These are phyloP conservation scores for Proterorhinus semilunaris DNA, from an alignment of 2,113 vertebrate genomes.

Conservation along the genomic window DNA sequence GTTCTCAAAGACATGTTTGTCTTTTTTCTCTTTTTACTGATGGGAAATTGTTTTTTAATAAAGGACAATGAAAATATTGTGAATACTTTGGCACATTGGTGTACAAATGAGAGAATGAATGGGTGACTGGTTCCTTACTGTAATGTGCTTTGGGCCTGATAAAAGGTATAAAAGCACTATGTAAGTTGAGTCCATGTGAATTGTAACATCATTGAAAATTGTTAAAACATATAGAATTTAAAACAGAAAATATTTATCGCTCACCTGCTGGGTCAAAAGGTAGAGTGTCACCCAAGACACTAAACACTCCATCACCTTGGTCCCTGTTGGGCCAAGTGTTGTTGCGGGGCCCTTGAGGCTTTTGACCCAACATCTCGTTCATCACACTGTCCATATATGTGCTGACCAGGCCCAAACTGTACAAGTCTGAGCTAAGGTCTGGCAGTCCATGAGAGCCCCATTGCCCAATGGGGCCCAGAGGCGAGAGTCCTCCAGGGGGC, in stretches of 20 bases:
- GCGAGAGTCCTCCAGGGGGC: slow-evolving; percentile 83
- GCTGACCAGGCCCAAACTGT: slow-evolving; percentile 96
- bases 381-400: slow-evolving; percentile 97
- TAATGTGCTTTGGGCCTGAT: no score
- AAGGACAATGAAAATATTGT: no score
- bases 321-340: slow-evolving; percentile 99
- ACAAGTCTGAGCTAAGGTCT: slow-evolving; percentile 94
- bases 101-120: no score
- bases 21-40: no score
- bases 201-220: no score
- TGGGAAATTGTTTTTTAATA: no score
- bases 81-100: no score
- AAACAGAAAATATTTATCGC: slow-evolving; percentile 10
- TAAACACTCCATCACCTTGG: slow-evolving; percentile 93
- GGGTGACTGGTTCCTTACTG: no score
- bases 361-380: slow-evolving; percentile 96
- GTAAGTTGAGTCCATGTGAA: no score
- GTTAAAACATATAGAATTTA: no score
- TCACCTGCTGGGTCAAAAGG: slow-evolving; percentile 97
- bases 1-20: no score
- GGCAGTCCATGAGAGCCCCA: slow-evolving; percentile 86
- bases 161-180: no score
- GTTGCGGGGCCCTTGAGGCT: slow-evolving; percentile 94
- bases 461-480: slow-evolving; percentile 84
- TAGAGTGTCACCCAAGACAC: slow-evolving; percentile 90